These are phyloP conservation scores for Nansenia antarctica DNA, from an alignment of 2,113 vertebrate species.

Conservation along the genomic window DNA sequence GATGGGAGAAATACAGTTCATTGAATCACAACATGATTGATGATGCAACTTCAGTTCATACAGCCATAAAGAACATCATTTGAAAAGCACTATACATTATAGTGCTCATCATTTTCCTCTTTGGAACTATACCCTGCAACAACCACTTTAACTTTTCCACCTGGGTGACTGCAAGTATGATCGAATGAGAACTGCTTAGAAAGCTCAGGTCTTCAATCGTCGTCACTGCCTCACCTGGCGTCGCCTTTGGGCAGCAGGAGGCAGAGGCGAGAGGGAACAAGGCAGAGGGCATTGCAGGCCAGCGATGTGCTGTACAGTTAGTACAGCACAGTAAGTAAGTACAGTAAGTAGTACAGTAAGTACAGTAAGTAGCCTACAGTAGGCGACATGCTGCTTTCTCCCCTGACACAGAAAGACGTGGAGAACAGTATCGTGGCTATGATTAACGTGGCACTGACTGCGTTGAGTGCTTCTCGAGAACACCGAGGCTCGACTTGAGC, in stretches of 20 bases:
- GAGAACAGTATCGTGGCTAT: constrained; percentile 28
- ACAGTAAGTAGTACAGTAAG: no score
- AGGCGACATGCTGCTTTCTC: no score
- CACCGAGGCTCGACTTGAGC: constrained; percentile 45
- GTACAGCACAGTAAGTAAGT: no score
- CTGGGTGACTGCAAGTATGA: constrained; percentile 41
- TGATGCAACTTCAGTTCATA: neutral
- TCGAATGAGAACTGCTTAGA: constrained; percentile 13
- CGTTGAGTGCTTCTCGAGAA: constrained; percentile 30
- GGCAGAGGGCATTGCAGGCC: constrained; percentile 28
- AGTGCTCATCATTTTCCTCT: neutral
- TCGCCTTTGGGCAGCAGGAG: constrained; percentile 34
- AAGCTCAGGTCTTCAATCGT: constrained; percentile 27
- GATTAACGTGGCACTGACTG: constrained; percentile 35
- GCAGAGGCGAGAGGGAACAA: constrained; percentile 32
- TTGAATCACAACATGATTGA: neutral
- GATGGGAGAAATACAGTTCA: neutral
- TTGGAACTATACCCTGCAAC: constrained; percentile 42
- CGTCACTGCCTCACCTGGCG: constrained; percentile 36
- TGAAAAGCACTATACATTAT: neutral
- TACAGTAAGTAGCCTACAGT: no score
- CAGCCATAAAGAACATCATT: neutral
- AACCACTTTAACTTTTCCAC: constrained; percentile 41
- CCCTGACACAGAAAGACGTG: neutral
- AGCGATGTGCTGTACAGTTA: no score